phyloP scores from a whole-genome alignment of 2,113 vertebrate species.

The Numida meleagris region DNA sequence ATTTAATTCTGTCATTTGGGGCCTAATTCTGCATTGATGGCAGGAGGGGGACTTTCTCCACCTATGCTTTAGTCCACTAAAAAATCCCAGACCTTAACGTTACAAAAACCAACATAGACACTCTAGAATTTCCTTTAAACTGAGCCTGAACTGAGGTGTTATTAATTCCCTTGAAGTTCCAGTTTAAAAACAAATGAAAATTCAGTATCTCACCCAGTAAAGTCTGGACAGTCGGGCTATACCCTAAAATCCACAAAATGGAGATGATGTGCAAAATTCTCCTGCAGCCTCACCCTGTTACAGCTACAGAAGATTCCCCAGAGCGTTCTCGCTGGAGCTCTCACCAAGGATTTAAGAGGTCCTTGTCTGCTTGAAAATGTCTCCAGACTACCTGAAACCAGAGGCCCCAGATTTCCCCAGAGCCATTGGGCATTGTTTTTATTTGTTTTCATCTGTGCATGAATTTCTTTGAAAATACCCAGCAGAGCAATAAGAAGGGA shows the following conservation, averaged over 20 bases:
- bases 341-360: conserved; percentile 20
- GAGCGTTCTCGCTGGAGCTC: not conserved
- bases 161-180: not conserved
- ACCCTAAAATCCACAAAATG: not conserved
- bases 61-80: not conserved
- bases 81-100: not conserved
- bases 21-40: not conserved
- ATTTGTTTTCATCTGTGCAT: conserved; percentile 58
- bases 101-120: not conserved
- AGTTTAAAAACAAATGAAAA: not conserved
- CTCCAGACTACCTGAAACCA: conserved; percentile 39
- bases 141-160: not conserved
- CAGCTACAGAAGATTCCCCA: conserved; percentile 3
- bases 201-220: not conserved
- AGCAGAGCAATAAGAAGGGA: conserved; percentile 60
- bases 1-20: conserved; percentile 2
- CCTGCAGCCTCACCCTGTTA: not conserved
- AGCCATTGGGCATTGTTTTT: conserved; percentile 15
- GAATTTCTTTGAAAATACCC: conserved; percentile 62
- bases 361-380: not conserved
- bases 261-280: not conserved
- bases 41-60: not conserved
- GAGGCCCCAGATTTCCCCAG: conserved; percentile 1
- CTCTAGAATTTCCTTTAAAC: not conserved
- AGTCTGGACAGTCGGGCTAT: not conserved